Conservation (phyloP, 1,140 invertebrate species). For the Brachionus rotundiformis region DNA sequence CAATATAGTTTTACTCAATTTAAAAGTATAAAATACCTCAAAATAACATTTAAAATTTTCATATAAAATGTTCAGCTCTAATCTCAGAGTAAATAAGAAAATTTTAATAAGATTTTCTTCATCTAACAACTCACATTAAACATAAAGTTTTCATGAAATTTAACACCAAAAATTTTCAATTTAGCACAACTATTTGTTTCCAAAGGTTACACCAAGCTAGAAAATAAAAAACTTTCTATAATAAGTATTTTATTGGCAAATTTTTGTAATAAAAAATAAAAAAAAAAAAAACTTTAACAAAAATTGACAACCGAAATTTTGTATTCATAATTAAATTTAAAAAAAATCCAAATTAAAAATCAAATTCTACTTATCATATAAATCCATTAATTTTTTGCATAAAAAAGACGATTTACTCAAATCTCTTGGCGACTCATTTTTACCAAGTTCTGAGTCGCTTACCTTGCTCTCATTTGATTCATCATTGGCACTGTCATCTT, state of each 20-base stretch:
- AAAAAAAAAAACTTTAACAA: not conserved
- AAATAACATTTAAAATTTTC: too few relatives aligned
- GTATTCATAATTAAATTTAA: not conserved
- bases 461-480: constrained; percentile 26
- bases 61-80: not conserved
- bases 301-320: constrained; percentile 12
- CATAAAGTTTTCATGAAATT: not conserved
- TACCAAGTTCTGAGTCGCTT: not conserved
- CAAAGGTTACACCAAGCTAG: not conserved
- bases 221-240: not conserved
- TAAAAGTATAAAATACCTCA: not conserved
- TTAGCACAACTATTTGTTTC: not conserved
- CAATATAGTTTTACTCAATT: not conserved
- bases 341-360: not conserved
- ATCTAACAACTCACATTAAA: too few relatives aligned
- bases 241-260: not conserved
- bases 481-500: constrained; percentile 33
- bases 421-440: not conserved
- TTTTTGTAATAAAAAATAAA: not conserved
- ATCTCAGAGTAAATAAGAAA: not conserved
- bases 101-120: not conserved
- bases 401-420: not conserved
- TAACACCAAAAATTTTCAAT: not conserved
- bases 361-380: constrained; percentile 4
- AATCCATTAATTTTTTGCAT: constrained; percentile 32